phyloP scores from a whole-genome alignment of 2,888 invertebrate genomes.

The Chymomyza caudatula region DNA sequence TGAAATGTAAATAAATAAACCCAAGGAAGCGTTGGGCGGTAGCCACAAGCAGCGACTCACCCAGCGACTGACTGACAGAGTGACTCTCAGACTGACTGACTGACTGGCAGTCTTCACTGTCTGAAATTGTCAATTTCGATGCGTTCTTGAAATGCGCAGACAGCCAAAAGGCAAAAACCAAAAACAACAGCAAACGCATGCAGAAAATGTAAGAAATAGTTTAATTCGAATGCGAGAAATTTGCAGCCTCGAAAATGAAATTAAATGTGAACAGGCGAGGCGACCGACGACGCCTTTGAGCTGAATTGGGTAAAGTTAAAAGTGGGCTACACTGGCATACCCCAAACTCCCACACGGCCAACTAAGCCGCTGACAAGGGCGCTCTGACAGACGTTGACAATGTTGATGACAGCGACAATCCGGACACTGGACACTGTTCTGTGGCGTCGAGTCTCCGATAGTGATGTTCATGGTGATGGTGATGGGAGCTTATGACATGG shows the following conservation, averaged over 20 bases:
- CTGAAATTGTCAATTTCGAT: background rate
- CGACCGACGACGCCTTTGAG: background rate
- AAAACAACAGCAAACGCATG: background rate
- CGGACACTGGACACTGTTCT: background rate
- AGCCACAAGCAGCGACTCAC: background rate
- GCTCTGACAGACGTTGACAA: background rate
- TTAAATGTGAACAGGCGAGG: background rate
- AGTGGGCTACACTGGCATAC: constrained; percentile 8
- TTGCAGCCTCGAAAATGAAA: background rate
- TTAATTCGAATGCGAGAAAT: background rate
- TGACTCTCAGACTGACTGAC: background rate
- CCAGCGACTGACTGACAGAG: background rate
- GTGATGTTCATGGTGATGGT: background rate
- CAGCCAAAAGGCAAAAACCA: background rate
- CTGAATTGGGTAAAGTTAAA: background rate
- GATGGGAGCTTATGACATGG: background rate
- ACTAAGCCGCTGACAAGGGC: background rate
- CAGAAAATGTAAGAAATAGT: background rate
- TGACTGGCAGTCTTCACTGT: background rate
- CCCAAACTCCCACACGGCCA: background rate
- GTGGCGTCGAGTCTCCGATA: background rate
- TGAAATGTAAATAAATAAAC: background rate
- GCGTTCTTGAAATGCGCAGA: constrained; percentile 5
- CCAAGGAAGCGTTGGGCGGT: background rate
- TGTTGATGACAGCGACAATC: background rate